Evolutionary conservation across 64 coral and sea anemone species (phyloP), one percentile per base, ranked within the genome.

Genomic region (Stichodactyla mertensii): DNA sequence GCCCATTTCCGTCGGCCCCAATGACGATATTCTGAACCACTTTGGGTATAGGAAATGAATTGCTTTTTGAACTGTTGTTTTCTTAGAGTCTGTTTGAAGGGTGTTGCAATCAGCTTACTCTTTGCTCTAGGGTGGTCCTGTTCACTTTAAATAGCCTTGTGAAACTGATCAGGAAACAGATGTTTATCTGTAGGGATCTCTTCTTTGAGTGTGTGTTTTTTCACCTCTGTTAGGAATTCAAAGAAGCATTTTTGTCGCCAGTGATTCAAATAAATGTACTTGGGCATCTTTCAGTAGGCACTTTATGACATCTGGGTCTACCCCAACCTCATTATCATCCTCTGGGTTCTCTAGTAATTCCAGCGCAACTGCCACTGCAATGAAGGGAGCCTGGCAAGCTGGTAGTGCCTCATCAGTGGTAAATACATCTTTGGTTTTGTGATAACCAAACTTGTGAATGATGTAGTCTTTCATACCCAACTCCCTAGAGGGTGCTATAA

Each of bases 321-420:
- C 0, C 70, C 36, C 64, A 4, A 22, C 51, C 3, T 45, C 36
- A 52, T 71, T 51, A 74, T 9, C 8, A 4, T 58, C 56, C 8
- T 58, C 56, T 58, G 13, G 16, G 1, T 67, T 53, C 18, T 52
- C 61, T 16, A 10, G 52, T 6, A 20, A 4, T 55, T 24, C 15
- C 24, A 52, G 14, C 0, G 69, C 59, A 19, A 64, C 78, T 81
- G 78, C 54, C 4, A 58, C 36, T 3, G 36, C 36, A 45, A 45
- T 45, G 3, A 45, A 2, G 2, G 87, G 55, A 36, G 77, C 78
- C 19, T 89, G 71, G 13, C 31, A 11, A 5, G 84, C 82, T 45
- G 88, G 23, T 10, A 90, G 16, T 20, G 81, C 88, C 71, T 90
- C 82, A 71, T 90, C 82, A 85, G 77, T 84, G 22, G 26, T 15